Base-by-base conservation (phyloP, 2,888 invertebrate species). In the Erebia epiphron region DNA sequence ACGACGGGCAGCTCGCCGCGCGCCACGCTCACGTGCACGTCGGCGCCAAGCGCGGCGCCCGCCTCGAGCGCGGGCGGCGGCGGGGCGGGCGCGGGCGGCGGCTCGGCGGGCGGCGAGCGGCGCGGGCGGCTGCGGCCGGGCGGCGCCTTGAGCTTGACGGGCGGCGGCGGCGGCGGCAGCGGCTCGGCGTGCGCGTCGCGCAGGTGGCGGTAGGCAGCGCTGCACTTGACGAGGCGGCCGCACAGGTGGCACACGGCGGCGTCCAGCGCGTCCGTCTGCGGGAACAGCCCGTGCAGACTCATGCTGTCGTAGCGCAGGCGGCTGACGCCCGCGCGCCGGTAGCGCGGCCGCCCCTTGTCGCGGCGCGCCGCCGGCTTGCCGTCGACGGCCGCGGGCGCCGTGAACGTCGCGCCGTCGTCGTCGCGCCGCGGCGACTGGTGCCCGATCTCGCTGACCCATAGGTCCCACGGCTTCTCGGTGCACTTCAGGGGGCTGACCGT, bases 201-300 rank as follows among this genome's bases (percentile, higher is more conserved):
- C 88, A 97, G 94, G 86, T 97, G 97, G 83, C 95, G 94, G 80
- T 95, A 95, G 67, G 96, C 95, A 65, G 97, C 97, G 86, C 96
- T 96, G 79, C 96, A 96, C 90, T 97, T 97, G 79, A 97, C 95
- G 83, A 96, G 95, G 77, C 95, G 95, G 76, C 95, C 95, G 86
- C 97, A 97, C 85, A 95, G 94, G 87, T 96, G 96, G 88, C 97
- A 97, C 78, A 97, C 95, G 73, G 97, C 96, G 73, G 96, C 95
- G 84, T 95, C 95, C 79, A 97, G 95, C 74, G 95, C 94, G 88
- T 97, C 97, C 87, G 95, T 95, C 81, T 96, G 96, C 35, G 97
- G 97, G 81, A 96, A 96, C 80, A 96, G 94, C 62, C 97, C 97
- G 87, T 96, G 97, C 70, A 97, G 94, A 78, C 95, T 94, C 95